Evolutionary conservation across 37 sponge, comb jelly and placozoan species (phyloP).

Genomic region (Amphimedon queenslandica): DNA sequence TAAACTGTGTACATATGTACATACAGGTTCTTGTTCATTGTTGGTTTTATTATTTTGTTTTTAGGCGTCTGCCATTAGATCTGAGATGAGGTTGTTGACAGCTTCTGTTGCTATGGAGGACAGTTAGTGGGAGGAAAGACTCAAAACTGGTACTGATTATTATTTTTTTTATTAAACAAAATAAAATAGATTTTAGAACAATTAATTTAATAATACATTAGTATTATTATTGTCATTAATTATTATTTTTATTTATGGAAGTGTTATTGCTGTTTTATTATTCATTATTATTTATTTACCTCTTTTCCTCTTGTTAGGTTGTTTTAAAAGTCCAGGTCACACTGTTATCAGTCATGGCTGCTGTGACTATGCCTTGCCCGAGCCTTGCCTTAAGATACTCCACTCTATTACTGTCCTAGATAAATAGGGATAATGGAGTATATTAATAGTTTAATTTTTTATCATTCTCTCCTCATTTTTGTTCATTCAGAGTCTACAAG

Average conservation of each 20-base stretch:
- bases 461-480: background rate
- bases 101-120: conserved; percentile 74
- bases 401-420: too few relatives aligned
- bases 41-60: too few relatives aligned
- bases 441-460: too few relatives aligned
- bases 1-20: too few relatives aligned
- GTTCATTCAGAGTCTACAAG: conserved; percentile 23
- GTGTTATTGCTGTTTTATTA: conserved; percentile 1
- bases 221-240: too few relatives aligned
- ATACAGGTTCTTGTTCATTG: too few relatives aligned
- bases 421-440: too few relatives aligned
- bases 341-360: too few relatives aligned
- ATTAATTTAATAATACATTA: too few relatives aligned
- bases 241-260: too few relatives aligned
- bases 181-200: too few relatives aligned
- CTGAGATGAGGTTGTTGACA: conserved; percentile 71
- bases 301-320: conserved; percentile 57
- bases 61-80: conserved; percentile 58
- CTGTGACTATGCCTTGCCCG: conserved; percentile 80
- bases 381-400: conserved; percentile 73
- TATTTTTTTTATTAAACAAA: too few relatives aligned
- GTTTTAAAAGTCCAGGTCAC: conserved; percentile 64
- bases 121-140: conserved; percentile 82
- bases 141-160: conserved; percentile 62
- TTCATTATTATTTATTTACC: conserved; percentile 50